phyloP scores from a whole-genome alignment of 1,140 invertebrate species.

The Bombus picipes region DNA sequence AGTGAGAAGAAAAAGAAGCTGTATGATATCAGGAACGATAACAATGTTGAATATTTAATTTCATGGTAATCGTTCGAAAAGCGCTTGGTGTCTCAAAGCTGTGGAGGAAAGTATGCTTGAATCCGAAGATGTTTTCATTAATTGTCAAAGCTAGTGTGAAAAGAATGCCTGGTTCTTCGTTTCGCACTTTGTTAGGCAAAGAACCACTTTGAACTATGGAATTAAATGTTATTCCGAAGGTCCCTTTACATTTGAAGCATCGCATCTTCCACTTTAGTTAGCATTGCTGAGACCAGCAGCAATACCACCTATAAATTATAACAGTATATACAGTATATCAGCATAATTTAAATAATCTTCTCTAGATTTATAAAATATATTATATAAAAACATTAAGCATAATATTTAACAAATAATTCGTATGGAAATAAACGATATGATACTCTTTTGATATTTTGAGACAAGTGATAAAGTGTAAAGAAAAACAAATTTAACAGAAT shows the following conservation, averaged over 20 bases:
- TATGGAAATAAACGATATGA: no score
- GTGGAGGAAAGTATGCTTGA: not conserved
- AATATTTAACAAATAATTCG: no score
- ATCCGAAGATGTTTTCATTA: slow-evolving; percentile 35
- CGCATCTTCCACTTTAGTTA: not conserved
- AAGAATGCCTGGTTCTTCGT: not conserved
- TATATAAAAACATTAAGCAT: no score
- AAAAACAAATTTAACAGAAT: no score
- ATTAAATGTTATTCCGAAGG: not conserved
- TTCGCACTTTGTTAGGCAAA: not conserved
- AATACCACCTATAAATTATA: not conserved
- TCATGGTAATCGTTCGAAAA: slow-evolving; percentile 28
- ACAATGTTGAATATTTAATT: slow-evolving; percentile 46
- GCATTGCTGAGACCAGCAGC: not conserved
- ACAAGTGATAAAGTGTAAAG: no score
- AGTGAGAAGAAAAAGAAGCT: no score
- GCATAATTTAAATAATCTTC: not conserved
- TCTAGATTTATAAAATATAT: no score
- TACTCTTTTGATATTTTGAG: no score
- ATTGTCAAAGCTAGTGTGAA: slow-evolving; percentile 32
- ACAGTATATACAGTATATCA: not conserved
- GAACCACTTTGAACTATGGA: not conserved
- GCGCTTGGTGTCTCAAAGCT: slow-evolving; percentile 15
- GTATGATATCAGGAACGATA: not conserved
- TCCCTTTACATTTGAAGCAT: not conserved